Percentiles rank a stretch among this genome's conserved stretches.
phyloP scores from a whole-genome alignment of 53 echinoderm and acorn worm genomes.

The Apostichopus leukothele region DNA sequence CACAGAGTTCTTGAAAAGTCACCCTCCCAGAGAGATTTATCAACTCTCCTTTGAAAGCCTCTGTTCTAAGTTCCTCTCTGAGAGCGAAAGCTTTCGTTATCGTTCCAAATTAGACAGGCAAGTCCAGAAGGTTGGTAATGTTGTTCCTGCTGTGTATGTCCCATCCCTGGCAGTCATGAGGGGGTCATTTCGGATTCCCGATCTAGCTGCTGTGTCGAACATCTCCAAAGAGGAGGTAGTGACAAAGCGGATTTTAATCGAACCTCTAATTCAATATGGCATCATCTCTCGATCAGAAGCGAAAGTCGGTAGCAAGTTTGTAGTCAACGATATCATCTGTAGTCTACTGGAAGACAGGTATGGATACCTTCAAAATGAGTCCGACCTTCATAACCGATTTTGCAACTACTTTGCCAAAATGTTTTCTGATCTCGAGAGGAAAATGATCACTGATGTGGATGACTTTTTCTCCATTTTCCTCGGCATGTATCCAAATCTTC shows the following conservation, averaged over 20 bases:
- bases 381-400: constrained; percentile 26
- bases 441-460: constrained; percentile 25
- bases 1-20: neutral
- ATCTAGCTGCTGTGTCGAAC: constrained; percentile 10
- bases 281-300: neutral
- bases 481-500: constrained; percentile 36
- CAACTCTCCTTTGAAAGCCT: constrained; percentile 1
- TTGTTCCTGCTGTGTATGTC: neutral
- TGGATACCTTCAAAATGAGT: constrained; percentile 19
- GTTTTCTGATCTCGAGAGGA: constrained; percentile 6
- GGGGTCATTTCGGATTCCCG: constrained; percentile 13
- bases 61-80: neutral
- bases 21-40: neutral
- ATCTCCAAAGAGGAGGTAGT: neutral
- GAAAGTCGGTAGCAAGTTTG: neutral
- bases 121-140: constrained; percentile 6
- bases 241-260: constrained; percentile 1
- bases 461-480: constrained; percentile 13
- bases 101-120: neutral
- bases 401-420: constrained; percentile 35
- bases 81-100: neutral
- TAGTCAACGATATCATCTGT: constrained; percentile 24
- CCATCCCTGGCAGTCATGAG: constrained; percentile 2
- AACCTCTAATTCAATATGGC: constrained; percentile 18
- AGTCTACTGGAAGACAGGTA: constrained; percentile 31